Percentiles rank a stretch among this genome's conserved stretches.
Conservation (phyloP, 2,888 invertebrate species). For the Latheticus oryzae region DNA sequence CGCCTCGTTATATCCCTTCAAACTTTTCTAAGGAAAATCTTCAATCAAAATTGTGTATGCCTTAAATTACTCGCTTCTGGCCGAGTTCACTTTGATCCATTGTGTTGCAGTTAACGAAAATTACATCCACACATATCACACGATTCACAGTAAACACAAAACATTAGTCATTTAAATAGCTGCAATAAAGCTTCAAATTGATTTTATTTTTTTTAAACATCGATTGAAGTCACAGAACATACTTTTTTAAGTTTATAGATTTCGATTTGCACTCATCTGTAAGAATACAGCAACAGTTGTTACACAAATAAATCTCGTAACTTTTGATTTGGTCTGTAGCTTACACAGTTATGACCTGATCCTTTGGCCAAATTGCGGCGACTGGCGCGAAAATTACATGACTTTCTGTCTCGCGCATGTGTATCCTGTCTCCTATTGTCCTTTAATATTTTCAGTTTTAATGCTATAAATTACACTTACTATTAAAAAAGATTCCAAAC, state of each 20-base stretch:
- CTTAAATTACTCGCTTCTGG: not conserved
- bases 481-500: not conserved
- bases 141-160: slow-evolving; percentile 8
- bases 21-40: not conserved
- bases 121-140: slow-evolving; percentile 1
- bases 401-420: slow-evolving; percentile 21
- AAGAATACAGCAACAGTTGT: slow-evolving; percentile 37
- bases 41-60: not conserved
- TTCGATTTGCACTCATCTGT: no score
- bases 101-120: slow-evolving; percentile 1
- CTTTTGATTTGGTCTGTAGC: slow-evolving; percentile 6
- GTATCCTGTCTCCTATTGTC: slow-evolving; percentile 5
- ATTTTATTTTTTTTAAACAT: no score
- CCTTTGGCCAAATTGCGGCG: slow-evolving; percentile 33
- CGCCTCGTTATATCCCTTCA: not conserved
- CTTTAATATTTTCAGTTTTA: slow-evolving; percentile 7
- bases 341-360: slow-evolving; percentile 21
- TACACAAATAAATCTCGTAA: slow-evolving; percentile 20
- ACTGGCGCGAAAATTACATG: slow-evolving; percentile 39
- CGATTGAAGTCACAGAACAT: no score
- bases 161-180: slow-evolving; percentile 3
- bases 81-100: slow-evolving; percentile 7
- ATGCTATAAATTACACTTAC: slow-evolving; percentile 5
- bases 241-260: no score
- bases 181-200: no score